These are phyloP conservation scores for Hypolimnas misippus DNA, from an alignment of 2,888 invertebrate species.

Conservation along the genomic window DNA sequence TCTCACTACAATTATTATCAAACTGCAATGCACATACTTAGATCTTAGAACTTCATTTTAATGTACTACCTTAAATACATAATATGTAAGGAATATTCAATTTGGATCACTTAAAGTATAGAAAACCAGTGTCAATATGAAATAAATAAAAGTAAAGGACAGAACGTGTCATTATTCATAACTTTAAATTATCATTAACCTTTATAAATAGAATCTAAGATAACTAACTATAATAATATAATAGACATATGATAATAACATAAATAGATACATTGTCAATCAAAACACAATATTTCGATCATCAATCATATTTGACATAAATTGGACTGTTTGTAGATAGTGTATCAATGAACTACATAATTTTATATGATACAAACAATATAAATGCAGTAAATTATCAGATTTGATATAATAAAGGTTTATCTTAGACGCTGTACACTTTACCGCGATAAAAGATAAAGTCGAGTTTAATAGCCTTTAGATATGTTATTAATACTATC, in stretches of 20 bases:
- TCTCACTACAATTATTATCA: no score
- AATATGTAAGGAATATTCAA: no score
- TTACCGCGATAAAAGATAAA: conserved; percentile 71
- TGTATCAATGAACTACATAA: conserved; percentile 59
- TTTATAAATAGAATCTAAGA: no score
- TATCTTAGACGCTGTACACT: conserved; percentile 68
- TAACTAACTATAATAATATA: background rate
- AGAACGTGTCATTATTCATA: no score
- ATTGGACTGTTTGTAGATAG: conserved; percentile 58
- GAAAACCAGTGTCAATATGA: no score
- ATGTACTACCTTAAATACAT: no score
- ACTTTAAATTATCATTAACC: no score
- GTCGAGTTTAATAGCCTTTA: conserved; percentile 71
- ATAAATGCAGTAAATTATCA: conserved; percentile 52
- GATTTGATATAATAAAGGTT: conserved; percentile 72
- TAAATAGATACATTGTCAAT: conserved; percentile 48
- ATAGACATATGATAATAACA: conserved; percentile 53
- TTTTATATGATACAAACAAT: conserved; percentile 59
- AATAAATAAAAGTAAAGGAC: no score
- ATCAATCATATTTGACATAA: conserved; percentile 53
- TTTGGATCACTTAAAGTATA: no score
- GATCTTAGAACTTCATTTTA: no score
- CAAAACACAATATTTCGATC: conserved; percentile 60
- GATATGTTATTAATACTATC: conserved; percentile 41
- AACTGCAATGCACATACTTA: no score